phyloP scores from a whole-genome alignment of 2,888 invertebrate genomes.

The Bellardia pandia region DNA sequence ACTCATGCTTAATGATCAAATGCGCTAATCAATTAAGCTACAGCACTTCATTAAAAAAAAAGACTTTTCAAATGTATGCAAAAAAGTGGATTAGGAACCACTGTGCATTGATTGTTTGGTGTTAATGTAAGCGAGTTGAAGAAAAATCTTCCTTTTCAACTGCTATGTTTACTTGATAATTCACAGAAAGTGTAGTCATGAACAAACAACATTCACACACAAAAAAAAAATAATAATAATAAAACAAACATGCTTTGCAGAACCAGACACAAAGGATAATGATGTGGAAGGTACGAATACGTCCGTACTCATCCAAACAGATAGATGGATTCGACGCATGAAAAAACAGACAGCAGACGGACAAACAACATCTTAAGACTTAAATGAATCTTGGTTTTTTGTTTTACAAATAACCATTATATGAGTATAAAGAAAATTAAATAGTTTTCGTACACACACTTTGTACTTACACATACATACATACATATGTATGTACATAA shows the following conservation, averaged over 20 bases:
- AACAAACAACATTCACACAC: conserved; percentile 46
- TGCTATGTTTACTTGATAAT: conserved; percentile 67
- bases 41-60: too few species aligned
- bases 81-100: too few species aligned
- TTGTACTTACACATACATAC: too few species aligned
- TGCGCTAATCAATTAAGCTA: too few species aligned
- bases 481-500: background rate
- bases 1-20: too few species aligned
- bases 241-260: conserved; percentile 29
- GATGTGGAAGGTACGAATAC: background rate
- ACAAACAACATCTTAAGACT: conserved; percentile 34
- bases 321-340: background rate
- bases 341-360: background rate
- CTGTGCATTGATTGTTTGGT: conserved; percentile 44
- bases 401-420: conserved; percentile 45
- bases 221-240: background rate
- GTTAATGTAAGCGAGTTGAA: conserved; percentile 45
- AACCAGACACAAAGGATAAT: conserved; percentile 50
- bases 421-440: conserved; percentile 25
- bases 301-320: background rate
- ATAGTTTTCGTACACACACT: background rate
- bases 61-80: too few species aligned
- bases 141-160: conserved; percentile 49
- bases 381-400: conserved; percentile 49
- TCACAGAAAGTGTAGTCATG: conserved; percentile 60